These are phyloP conservation scores for Apotomis betuletana DNA, from an alignment of 2,888 invertebrate species.

Conservation along the genomic window DNA sequence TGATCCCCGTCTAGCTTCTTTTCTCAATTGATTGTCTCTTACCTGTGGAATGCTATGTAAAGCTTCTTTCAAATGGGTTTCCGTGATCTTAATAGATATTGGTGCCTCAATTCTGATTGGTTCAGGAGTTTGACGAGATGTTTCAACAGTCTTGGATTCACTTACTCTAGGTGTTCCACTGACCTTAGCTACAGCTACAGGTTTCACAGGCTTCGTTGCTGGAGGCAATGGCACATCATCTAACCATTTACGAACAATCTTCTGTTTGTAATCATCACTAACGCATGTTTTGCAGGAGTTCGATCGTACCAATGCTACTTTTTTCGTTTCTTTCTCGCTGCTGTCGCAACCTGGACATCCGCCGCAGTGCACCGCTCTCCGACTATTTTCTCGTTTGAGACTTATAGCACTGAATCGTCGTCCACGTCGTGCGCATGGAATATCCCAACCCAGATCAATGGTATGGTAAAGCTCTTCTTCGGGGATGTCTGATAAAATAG, in stretches of 20 bases:
- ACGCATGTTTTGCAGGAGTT: conserved; percentile 84
- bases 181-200: conserved; percentile 72
- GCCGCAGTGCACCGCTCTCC: conserved; percentile 82
- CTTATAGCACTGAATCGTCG: conserved; percentile 83
- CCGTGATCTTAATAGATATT: conserved; percentile 42
- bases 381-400: conserved; percentile 85
- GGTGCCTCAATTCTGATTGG: conserved; percentile 49
- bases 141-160: conserved; percentile 59
- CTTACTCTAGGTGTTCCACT: conserved; percentile 71
- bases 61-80: conserved; percentile 35
- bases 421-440: conserved; percentile 78
- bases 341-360: conserved; percentile 88
- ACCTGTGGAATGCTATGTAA: conserved; percentile 25
- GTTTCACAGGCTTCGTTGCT: conserved; percentile 60
- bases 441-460: conserved; percentile 78
- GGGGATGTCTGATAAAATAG: conserved; percentile 90
- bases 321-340: conserved; percentile 60
- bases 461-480: conserved; percentile 87
- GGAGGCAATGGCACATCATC: conserved; percentile 85
- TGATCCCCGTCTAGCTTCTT: conserved; percentile 44
- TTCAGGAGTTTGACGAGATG: conserved; percentile 51
- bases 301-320: conserved; percentile 67
- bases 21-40: conserved; percentile 42
- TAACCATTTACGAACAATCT: conserved; percentile 90
- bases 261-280: conserved; percentile 87